phyloP scores from a whole-genome alignment of 2,888 invertebrate species.

The Mantis religiosa region DNA sequence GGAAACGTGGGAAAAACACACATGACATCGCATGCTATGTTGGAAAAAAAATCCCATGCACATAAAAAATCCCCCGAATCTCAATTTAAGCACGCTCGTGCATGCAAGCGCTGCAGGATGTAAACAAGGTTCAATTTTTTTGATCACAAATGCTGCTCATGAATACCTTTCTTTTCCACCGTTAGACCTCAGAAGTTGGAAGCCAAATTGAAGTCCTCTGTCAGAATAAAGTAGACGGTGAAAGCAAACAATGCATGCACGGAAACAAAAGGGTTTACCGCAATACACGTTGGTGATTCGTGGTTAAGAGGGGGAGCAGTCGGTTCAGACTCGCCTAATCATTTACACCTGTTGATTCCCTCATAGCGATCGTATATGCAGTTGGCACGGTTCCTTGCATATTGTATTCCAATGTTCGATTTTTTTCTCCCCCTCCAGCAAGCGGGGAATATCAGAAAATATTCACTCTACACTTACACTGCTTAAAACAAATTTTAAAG shows the following conservation, averaged over 20 bases:
- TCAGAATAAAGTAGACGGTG: not conserved
- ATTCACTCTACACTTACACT: no score
- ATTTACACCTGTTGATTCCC: not conserved
- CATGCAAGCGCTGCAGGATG: not conserved
- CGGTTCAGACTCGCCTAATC: not conserved
- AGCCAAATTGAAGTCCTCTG: not conserved
- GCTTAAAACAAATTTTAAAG: no score
- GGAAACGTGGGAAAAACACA: not conserved
- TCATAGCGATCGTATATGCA: not conserved
- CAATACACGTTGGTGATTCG: not conserved
- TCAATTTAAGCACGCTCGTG: not conserved
- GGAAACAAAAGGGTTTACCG: not conserved
- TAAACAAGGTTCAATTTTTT: not conserved
- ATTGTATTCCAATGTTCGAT: no score
- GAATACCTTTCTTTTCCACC: not conserved
- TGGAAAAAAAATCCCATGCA: not conserved
- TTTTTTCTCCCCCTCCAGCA: no score
- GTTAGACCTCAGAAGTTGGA: not conserved
- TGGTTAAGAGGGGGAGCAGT: not conserved
- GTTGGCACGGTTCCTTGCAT: not conserved
- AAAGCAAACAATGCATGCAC: not conserved
- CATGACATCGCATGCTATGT: not conserved
- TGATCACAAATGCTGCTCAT: not conserved
- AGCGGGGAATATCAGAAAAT: no score
- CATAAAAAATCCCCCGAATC: not conserved